Base-by-base conservation (phyloP, 2,888 invertebrate species). In the Lingula anatina region DNA sequence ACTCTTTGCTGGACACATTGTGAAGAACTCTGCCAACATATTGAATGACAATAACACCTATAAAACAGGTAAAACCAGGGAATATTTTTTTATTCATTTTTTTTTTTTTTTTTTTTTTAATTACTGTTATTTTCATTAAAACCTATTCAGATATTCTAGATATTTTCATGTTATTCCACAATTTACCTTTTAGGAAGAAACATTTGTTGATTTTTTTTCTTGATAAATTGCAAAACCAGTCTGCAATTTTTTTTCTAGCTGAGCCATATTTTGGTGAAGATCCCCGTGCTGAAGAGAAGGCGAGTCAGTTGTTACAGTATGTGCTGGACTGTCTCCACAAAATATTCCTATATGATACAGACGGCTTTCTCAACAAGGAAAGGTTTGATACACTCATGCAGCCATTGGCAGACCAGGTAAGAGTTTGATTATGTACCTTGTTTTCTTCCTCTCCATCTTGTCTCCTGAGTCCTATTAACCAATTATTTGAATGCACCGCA, bases 1-100 rank as follows among this genome's bases (percentile, higher is more conserved):
- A 0, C 78, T 91, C n/a, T 95, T 94, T 73, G 90, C 92, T 42
- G 87, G 87, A 0, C 87, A 89, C 65, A 87, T 92, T 62, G 79
- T 94, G 18, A 85, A 86, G 65, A 88, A 92, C 72, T 86, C 90
- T 0, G 86, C 90, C 0, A 80, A 83, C 1, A 75, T 89, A n/a
- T 77, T 80, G 15, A 84, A 84, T 49, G 76, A 81, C 35, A 87
- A 86, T 65, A 89, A 90, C 72, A 78, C 76, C 2, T 79, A 80
- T 12, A 83, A 86, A 74, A 79, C 63, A 57, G 60, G 69, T 67
- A 51, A 50, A n/a, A n/a, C n/a, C n/a, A n/a, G n/a, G n/a, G n/a
- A n/a, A n/a, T n/a, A n/a, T n/a, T n/a, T n/a, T n/a, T n/a, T n/a
- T n/a, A n/a, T n/a, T n/a, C n/a, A n/a, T n/a, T n/a, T n/a, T n/a